phyloP scores from a whole-genome alignment of 2,797 vertebrate genomes.

The Lerista edwardsae region DNA sequence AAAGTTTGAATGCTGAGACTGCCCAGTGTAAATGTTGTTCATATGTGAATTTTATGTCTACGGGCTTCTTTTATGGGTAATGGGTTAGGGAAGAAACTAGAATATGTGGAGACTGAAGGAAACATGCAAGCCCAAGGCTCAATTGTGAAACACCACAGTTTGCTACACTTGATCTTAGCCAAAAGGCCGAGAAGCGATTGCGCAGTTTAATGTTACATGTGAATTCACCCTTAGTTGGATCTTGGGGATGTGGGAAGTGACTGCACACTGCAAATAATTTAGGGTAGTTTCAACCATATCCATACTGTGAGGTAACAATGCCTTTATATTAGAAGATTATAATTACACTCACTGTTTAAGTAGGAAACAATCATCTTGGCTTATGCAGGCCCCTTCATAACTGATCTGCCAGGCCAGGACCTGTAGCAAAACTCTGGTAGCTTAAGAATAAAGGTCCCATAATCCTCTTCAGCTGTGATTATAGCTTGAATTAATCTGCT shows the following conservation, averaged over 20 bases:
- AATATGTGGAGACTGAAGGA: too few species aligned
- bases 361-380: neutral
- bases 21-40: constrained; percentile 17
- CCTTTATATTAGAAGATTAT: neutral
- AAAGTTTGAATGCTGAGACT: neutral
- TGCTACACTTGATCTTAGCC: too few species aligned
- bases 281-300: neutral
- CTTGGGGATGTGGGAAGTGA: neutral
- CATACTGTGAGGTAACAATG: neutral
- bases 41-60: constrained; percentile 24
- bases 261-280: neutral
- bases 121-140: too few species aligned
- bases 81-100: too few species aligned
- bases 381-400: neutral
- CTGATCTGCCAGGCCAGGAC: neutral
- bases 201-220: too few species aligned
- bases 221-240: too few species aligned
- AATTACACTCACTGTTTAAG: accelerated
- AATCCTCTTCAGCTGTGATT: constrained; percentile 47
- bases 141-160: too few species aligned
- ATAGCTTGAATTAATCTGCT: constrained; percentile 29
- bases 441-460: constrained; percentile 41
- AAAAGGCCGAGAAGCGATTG: too few species aligned
- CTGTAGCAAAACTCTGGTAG: neutral
- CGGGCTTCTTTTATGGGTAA: constrained; percentile 36